Evolutionary conservation across 2,888 invertebrate genomes (phyloP).

Genomic region (Kryphioiulus occultus): DNA sequence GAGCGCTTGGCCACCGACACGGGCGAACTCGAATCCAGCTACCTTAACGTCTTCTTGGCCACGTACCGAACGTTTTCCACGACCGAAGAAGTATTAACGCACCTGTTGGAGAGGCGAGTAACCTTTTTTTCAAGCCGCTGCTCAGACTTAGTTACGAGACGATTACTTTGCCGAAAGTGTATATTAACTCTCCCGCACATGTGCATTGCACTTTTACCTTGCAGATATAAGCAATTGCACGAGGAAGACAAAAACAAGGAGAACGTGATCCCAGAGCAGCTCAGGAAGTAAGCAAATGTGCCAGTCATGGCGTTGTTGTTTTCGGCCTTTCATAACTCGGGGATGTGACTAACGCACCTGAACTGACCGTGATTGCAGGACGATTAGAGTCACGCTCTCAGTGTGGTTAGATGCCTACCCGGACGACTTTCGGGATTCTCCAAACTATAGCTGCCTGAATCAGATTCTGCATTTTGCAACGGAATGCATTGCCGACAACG

Average conservation of each 20-base stretch:
- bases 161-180: not conserved
- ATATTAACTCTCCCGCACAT: not conserved
- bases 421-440: conserved; percentile 88
- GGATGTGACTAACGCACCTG: not conserved
- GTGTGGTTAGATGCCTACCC: conserved; percentile 98
- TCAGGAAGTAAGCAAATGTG: conserved; percentile 49
- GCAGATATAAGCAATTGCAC: conserved; percentile 44
- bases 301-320: not conserved
- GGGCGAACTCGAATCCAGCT: conserved; percentile 95
- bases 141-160: not conserved
- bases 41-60: conserved; percentile 96
- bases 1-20: conserved; percentile 93
- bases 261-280: conserved; percentile 40
- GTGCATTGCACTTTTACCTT: not conserved
- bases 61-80: conserved; percentile 93
- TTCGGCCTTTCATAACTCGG: not conserved
- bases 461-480: conserved; percentile 86
- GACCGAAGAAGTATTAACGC: conserved; percentile 81
- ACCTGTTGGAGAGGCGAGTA: conserved; percentile 71
- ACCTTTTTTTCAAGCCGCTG: not conserved
- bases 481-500: conserved; percentile 81
- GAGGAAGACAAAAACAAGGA: conserved; percentile 24
- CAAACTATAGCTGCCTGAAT: conserved; percentile 78
- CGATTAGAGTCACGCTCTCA: conserved; percentile 86
- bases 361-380: conserved; percentile 66